Evolutionary conservation across 2,113 vertebrate species (phyloP), one percentile per base, ranked within the genome.

Genomic region (Lasiurus borealis): DNA sequence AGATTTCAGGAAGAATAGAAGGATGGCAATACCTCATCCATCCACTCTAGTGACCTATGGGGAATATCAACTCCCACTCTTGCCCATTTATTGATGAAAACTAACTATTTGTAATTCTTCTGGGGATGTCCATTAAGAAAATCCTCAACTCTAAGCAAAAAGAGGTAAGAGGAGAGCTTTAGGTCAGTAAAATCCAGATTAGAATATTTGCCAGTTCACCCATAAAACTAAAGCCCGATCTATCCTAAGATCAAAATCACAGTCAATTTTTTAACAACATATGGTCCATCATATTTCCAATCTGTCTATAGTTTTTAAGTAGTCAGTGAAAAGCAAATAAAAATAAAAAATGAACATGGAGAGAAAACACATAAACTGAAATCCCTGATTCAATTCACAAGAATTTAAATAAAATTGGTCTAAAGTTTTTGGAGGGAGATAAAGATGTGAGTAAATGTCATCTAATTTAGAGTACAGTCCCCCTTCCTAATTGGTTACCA

Each of bases 11-110:
- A 94, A 75, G n/a, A 0, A 89, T 52, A 71, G 90, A 82, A 85
- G 66, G 77, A 83, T 52, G 66, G 84, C 50, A 44, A 44, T 21
- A 25, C 66, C 29, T 93, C 77, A 84, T 75, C 46, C 82, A 73
- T 44, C 29, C 88, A 64, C 10, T 15, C 0, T 2, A 80, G 82
- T 54, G 84, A 90, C 50, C 96, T 82, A 64, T 2, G 84, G 46
- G 78, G 97, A 94, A 94, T 84, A 73, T 69, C 87, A 85, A 64
- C 11, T 91, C 96, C 27, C 36, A 64, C 66, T 83, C 40, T 52
- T 81, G 48, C 10, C 90, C 97, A 98, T 98, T 97, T 98, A 97
- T 68, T 97, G 95, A 92, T 93, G 66, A 97, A 94, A 97, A 96
- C 91, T 27, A 84, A 96, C 94, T 92, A 97, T 97, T 94, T 97